Evolutionary conservation across 2,888 invertebrate species (phyloP).

Genomic region (Melangyna quadrimaculata): DNA sequence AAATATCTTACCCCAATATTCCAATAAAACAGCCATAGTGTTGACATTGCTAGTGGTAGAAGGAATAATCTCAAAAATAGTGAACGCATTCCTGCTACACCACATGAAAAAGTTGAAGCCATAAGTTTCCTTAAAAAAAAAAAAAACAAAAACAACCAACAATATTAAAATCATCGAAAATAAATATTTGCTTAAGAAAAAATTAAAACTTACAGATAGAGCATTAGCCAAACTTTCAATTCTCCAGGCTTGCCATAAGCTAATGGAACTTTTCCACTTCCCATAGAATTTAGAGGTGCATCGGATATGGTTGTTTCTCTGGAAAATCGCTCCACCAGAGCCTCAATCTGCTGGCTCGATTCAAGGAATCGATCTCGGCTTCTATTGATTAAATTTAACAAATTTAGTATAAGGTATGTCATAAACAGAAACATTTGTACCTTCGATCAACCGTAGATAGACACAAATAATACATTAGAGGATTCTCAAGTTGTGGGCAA

Average conservation of each 20-base stretch:
- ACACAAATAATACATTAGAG: slow-evolving; percentile 95
- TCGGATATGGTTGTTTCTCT: slow-evolving; percentile 88
- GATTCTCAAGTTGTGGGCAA: slow-evolving; percentile 97
- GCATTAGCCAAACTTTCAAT: slow-evolving; percentile 85
- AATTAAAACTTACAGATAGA: slow-evolving; percentile 84
- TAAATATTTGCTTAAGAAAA: neutral
- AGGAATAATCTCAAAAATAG: slow-evolving; percentile 88
- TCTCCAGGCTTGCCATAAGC: slow-evolving; percentile 88
- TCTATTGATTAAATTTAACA: slow-evolving; percentile 75
- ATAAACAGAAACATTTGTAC: slow-evolving; percentile 29
- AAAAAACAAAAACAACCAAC: neutral
- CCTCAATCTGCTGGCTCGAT: slow-evolving; percentile 95
- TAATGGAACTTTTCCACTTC: slow-evolving; percentile 86
- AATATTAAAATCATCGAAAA: neutral
- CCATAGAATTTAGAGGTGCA: slow-evolving; percentile 83
- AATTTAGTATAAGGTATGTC: neutral
- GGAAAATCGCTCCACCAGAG: slow-evolving; percentile 94
- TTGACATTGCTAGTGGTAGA: slow-evolving; percentile 88
- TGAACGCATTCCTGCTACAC: slow-evolving; percentile 88
- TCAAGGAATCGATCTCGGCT: slow-evolving; percentile 95
- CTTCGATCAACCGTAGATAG: slow-evolving; percentile 85
- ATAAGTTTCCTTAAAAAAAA: slow-evolving; percentile 85
- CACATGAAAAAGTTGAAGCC: slow-evolving; percentile 90
- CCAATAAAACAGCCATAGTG: slow-evolving; percentile 90
- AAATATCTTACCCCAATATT: slow-evolving; percentile 78